These are phyloP conservation scores for Drosophila rhopaloa DNA, from an alignment of 1,140 invertebrate genomes.

Conservation along the genomic window DNA sequence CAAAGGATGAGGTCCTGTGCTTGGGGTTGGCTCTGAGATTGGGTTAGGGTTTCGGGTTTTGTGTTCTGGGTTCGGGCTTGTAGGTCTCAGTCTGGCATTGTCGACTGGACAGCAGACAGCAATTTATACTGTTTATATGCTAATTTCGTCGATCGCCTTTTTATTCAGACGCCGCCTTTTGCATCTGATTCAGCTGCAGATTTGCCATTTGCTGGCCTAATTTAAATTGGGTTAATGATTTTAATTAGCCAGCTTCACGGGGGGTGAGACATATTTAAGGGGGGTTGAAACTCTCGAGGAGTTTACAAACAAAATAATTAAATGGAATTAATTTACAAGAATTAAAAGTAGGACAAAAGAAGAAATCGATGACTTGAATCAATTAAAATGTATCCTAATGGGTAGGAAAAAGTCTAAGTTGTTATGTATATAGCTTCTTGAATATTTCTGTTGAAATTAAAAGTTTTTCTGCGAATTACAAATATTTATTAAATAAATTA, in stretches of 20 bases:
- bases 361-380: slow-evolving; percentile 1
- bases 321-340: slow-evolving; percentile 2
- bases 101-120: slow-evolving; percentile 47
- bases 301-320: background rate
- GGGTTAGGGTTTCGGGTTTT: background rate
- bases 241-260: slow-evolving; percentile 52
- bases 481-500: too few species aligned
- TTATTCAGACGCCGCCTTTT: slow-evolving; percentile 1
- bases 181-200: slow-evolving; percentile 42
- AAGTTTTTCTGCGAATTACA: too few species aligned
- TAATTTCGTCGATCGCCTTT: slow-evolving; percentile 50
- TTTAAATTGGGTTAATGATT: slow-evolving; percentile 75
- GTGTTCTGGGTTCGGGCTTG: background rate
- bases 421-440: too few species aligned
- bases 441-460: too few species aligned
- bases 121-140: slow-evolving; percentile 81
- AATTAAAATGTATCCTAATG: background rate
- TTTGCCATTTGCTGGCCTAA: slow-evolving; percentile 71
- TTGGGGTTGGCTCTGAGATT: slow-evolving; percentile 25
- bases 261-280: background rate
- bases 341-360: background rate
- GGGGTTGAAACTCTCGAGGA: background rate
- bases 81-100: background rate
- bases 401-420: too few species aligned
- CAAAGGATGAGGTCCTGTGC: slow-evolving; percentile 50